Percentiles rank a stretch among this genome's conserved stretches.
phyloP scores from a whole-genome alignment of 2,113 vertebrate species.

The Leptobrachium ailaonicum region DNA sequence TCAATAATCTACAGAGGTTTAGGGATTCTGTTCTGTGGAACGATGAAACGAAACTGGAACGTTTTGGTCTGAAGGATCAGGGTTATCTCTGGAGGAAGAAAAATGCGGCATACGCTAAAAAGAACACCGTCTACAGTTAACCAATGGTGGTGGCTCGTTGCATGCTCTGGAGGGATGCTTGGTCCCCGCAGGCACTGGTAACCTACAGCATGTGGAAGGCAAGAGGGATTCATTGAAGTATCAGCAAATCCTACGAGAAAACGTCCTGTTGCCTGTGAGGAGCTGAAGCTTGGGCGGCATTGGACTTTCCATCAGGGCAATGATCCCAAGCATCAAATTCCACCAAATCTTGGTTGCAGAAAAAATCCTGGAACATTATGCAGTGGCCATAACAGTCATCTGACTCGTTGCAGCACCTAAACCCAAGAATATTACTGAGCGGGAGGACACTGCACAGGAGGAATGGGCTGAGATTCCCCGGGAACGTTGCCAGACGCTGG shows the following conservation, averaged over 20 bases:
- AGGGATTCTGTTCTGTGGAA: too few species aligned
- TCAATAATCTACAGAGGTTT: too few species aligned
- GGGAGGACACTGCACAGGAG: neutral
- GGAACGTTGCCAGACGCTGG: constrained; percentile 7
- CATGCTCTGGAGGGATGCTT: neutral
- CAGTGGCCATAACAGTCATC: neutral
- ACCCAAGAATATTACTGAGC: constrained; percentile 18
- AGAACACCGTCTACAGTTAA: too few species aligned
- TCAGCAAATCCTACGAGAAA: neutral
- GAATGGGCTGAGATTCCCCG: neutral
- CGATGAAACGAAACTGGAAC: too few species aligned
- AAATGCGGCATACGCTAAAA: too few species aligned
- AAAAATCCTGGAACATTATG: neutral
- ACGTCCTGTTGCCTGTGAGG: neutral
- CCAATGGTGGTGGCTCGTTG: neutral
- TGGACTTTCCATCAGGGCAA: constrained; percentile 39
- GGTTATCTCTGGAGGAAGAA: too few species aligned
- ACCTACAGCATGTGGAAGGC: constrained; percentile 3
- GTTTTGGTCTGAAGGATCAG: too few species aligned
- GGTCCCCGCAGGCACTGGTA: too few species aligned
- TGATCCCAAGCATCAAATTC: constrained; percentile 9
- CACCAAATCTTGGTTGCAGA: neutral
- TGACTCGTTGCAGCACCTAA: neutral
- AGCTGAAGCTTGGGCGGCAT: neutral
- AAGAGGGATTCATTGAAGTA: neutral